phyloP scores from a whole-genome alignment of 1,140 invertebrate genomes.

The Batillaria attramentaria region DNA sequence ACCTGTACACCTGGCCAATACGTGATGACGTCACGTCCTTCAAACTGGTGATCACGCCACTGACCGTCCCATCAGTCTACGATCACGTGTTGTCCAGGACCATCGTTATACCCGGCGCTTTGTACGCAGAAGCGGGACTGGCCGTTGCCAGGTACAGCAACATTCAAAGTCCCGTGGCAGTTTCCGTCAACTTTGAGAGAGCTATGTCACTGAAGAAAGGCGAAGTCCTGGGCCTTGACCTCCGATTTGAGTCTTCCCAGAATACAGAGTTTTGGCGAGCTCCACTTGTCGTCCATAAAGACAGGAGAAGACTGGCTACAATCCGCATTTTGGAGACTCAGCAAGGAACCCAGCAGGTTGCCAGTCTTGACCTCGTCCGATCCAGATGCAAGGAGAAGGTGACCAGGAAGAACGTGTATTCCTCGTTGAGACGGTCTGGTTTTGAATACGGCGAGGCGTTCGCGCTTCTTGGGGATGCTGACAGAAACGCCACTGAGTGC shows the following conservation, averaged over 20 bases:
- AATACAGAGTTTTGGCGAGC: neutral
- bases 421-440: conserved; percentile 40
- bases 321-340: no score
- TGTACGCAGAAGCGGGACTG: conserved; percentile 39
- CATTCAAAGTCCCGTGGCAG: neutral
- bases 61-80: conserved; percentile 33
- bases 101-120: conserved; percentile 39
- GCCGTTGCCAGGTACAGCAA: conserved; percentile 27
- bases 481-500: conserved; percentile 44
- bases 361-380: conserved; percentile 32
- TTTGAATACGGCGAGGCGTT: conserved; percentile 49
- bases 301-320: no score
- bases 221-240: neutral
- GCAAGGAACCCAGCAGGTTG: no score
- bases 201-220: conserved; percentile 14
- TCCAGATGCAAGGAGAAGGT: conserved; percentile 39
- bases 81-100: conserved; percentile 36
- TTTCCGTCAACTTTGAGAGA: conserved; percentile 30
- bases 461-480: conserved; percentile 35
- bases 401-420: conserved; percentile 43
- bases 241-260: no score
- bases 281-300: neutral
- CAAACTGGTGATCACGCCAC: conserved; percentile 23
- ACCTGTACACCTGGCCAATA: neutral
- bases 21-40: neutral